A percentile compares a stretch with the other conserved stretches of the same genome.
Evolutionary conservation across 2,888 invertebrate species (phyloP).

Genomic region (Coecobrya sp.): DNA sequence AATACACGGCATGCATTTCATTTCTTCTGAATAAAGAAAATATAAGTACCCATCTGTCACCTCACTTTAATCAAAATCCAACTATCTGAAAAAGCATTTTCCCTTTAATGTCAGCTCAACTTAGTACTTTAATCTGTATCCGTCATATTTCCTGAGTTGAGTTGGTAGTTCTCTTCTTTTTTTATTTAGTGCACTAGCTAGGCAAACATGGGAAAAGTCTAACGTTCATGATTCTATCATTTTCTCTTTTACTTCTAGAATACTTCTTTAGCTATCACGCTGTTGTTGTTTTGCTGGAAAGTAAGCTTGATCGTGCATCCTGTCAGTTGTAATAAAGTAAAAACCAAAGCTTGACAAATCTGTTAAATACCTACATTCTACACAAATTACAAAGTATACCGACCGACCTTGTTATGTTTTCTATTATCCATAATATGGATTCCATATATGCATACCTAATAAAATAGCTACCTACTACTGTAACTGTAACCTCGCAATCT

Average conservation of each 20-base stretch:
- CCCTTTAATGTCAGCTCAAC: slow-evolving; percentile 69
- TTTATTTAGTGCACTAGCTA: background rate
- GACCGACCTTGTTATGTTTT: background rate
- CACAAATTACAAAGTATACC: background rate
- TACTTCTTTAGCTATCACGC: background rate
- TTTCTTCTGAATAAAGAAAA: background rate
- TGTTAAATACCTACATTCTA: background rate
- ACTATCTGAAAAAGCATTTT: slow-evolving; percentile 46
- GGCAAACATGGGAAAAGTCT: slow-evolving; percentile 4
- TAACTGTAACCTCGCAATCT: slow-evolving; percentile 14
- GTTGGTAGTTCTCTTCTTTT: background rate
- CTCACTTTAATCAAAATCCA: slow-evolving; percentile 67
- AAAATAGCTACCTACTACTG: background rate
- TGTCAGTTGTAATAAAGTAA: slow-evolving; percentile 53
- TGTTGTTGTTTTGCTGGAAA: slow-evolving; percentile 1
- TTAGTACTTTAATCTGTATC: slow-evolving; percentile 74
- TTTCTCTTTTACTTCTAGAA: background rate
- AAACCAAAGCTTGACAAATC: slow-evolving; percentile 55
- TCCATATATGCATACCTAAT: background rate
- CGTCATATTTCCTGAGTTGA: slow-evolving; percentile 46
- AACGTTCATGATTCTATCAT: slow-evolving; percentile 12
- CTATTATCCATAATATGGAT: too few relatives aligned
- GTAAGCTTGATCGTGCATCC: background rate
- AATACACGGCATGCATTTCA: background rate
- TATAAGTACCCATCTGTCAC: slow-evolving; percentile 63